A percentile compares a stretch with the other conserved stretches of the same genome.
phyloP scores from a whole-genome alignment of 1,140 invertebrate species.

The Lysiphlebus fabarum region DNA sequence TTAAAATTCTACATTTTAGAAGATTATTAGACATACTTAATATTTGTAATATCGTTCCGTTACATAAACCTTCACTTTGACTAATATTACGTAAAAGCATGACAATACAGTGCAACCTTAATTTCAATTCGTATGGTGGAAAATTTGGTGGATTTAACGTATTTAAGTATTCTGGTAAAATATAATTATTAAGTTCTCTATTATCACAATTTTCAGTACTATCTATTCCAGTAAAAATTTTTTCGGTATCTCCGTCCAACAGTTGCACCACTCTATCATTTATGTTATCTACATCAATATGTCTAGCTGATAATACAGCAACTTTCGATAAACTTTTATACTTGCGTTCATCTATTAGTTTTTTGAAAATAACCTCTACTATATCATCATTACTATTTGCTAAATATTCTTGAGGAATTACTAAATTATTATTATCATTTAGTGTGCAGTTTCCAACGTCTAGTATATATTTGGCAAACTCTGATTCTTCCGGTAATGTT shows the following conservation, averaged over 20 bases:
- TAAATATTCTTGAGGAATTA: constrained; percentile 16
- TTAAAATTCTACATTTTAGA: constrained; percentile 30
- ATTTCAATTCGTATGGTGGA: constrained; percentile 11
- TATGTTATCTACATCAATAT: constrained; percentile 29
- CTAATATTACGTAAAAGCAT: constrained; percentile 10
- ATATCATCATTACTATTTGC: neutral
- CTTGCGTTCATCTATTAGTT: constrained; percentile 1
- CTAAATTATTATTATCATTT: constrained; percentile 17
- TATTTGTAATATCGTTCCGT: constrained; percentile 27
- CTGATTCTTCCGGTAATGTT: constrained; percentile 18
- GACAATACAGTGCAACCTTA: neutral
- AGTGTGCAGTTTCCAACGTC: constrained; percentile 22
- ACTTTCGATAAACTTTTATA: constrained; percentile 6
- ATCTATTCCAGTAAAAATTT: constrained; percentile 17
- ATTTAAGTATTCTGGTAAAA: constrained; percentile 31
- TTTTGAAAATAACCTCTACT: constrained; percentile 12
- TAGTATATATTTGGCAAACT: constrained; percentile 23
- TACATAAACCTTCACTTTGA: constrained; percentile 17
- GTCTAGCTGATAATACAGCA: constrained; percentile 27
- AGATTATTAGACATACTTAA: constrained; percentile 23
- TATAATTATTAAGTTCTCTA: constrained; percentile 15
- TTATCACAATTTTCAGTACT: constrained; percentile 19
- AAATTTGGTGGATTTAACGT: constrained; percentile 24
- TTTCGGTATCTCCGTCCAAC: constrained; percentile 15
- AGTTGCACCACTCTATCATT: constrained; percentile 27